Base-by-base conservation (phyloP, 2,888 invertebrate genomes). In the Ectemnius continuus region DNA sequence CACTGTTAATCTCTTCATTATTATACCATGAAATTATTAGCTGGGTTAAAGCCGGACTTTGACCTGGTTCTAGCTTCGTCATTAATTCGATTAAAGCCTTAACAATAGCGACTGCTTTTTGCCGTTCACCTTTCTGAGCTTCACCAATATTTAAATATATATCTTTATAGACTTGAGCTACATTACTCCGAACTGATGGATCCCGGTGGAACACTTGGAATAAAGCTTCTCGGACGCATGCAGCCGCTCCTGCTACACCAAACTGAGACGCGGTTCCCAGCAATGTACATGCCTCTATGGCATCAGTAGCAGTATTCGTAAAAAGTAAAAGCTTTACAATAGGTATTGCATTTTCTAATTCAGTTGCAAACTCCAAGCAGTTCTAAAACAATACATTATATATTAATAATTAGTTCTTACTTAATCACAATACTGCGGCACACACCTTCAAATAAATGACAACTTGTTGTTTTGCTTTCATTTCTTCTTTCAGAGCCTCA, bases 211-310 rank as follows among this genome's bases (percentile, higher is more conserved):
- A 87, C 2, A 88, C 85, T 82, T 90, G 89, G 28, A 86, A 85
- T 16, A 90, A 75, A 14, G 89, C 89, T 76, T 87, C 89, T 28
- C 86, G 88, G 62, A 88, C 78, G 82, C 96, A 97, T 47, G 91
- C 86, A 81, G 94, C 93, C 2, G 95, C 95, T 64, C 94, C 94
- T 75, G 94, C 93, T n/a, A 97, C 94, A 67, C 95, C 94, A 86
- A 97, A 97, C 79, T 95, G 93, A 86, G 94, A 95, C 0, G 96
- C 96, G 0, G 95, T 94, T 0, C 96, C 96, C 83, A 98, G 96
- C 88, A 98, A 97, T 73, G 96, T 95, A 28, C 98, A 95, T 0
- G 98, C 96, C 89, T 98, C 98, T 67, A 95, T 93, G 14, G 97
- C 96, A 89, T 98, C 98, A 0, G 95, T 93, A 4, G 95, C 93